Conservation (phyloP, 1,140 invertebrate genomes). For the Lordiphosa collinella region DNA sequence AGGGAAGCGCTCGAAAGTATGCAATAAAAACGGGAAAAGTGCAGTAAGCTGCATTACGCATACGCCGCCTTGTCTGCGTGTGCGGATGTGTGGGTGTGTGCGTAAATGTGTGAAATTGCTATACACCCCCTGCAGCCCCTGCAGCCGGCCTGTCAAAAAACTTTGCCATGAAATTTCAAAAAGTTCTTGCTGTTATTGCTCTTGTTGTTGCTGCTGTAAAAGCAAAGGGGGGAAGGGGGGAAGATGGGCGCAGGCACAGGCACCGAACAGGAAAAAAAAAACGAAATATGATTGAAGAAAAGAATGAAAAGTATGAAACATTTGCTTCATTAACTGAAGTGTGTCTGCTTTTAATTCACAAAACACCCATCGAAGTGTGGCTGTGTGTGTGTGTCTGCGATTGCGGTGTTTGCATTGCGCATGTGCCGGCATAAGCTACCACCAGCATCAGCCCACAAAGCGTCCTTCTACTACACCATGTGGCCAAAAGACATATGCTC, state of each 20-base stretch:
- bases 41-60: conserved; percentile 19
- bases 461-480: conserved; percentile 1
- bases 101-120: too few species aligned
- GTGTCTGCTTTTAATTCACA: conserved; percentile 44
- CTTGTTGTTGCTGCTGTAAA: not conserved
- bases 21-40: not conserved
- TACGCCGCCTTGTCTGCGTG: conserved; percentile 17
- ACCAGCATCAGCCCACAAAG: too few species aligned
- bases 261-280: not conserved
- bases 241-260: too few species aligned
- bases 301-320: conserved; percentile 49
- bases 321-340: conserved; percentile 42
- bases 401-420: conserved; percentile 49
- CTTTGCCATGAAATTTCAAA: conserved; percentile 60
- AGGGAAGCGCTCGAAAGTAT: conserved; percentile 2
- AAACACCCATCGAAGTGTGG: conserved; percentile 14
- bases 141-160: conserved; percentile 41
- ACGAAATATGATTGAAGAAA: conserved; percentile 31
- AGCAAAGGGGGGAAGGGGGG: too few species aligned
- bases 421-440: conserved; percentile 38
- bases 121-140: conserved; percentile 25
- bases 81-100: not conserved
- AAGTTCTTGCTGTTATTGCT: conserved; percentile 17
- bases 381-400: conserved; percentile 24
- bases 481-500: conserved; percentile 35